Base-by-base conservation (phyloP, 1,140 invertebrate genomes). In the Hyphantria cunea region DNA sequence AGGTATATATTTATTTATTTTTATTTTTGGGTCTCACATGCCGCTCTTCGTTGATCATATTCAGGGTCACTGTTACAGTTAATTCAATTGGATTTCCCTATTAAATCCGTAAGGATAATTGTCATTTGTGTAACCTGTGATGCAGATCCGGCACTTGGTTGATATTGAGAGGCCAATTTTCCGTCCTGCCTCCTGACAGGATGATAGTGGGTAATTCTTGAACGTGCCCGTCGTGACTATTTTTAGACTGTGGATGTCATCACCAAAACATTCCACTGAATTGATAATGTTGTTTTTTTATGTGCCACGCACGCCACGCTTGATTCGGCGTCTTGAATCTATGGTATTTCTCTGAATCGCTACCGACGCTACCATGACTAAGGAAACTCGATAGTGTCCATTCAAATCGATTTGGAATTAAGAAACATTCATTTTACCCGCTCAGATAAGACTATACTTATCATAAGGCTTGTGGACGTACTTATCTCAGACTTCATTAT, bases 231-330 rank as follows among this genome's bases (percentile, higher is more conserved):
- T 45, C 64, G 82, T 78, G 76, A 70, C 74, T 86, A 89, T 84
- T 79, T 89, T 86, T 86, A 87, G 79, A 74, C 33, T 25, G 64
- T 50, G 81, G 84, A 89, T 78, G 77, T 75, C 78, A 85, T 72
- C 63, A 59, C 61, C 56, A 51, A 82, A 82, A 73, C 76, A 86
- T 86, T 72, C 76, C 70, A 82, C 78, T 83, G 76, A 76, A 78
- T 71, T 74, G 70, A 66, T 59, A 72, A 69, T 78, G 73, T 77
- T 68, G 69, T 76, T 49, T 70, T 70, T 74, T 78, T 70, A 70
- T 60, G 50, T 54, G 47, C 14, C 33, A 41, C 45, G 15, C 61
- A 25, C 25, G 62, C 56, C 64, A 37, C 60, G 53, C 33, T 60
- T 62, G 14, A 49, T 10, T 63, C 44, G 50, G 17, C 9, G 33